Percentiles rank a stretch among this genome's conserved stretches.
phyloP scores from a whole-genome alignment of 2,113 vertebrate genomes.

The Neotragus pygmaeus region DNA sequence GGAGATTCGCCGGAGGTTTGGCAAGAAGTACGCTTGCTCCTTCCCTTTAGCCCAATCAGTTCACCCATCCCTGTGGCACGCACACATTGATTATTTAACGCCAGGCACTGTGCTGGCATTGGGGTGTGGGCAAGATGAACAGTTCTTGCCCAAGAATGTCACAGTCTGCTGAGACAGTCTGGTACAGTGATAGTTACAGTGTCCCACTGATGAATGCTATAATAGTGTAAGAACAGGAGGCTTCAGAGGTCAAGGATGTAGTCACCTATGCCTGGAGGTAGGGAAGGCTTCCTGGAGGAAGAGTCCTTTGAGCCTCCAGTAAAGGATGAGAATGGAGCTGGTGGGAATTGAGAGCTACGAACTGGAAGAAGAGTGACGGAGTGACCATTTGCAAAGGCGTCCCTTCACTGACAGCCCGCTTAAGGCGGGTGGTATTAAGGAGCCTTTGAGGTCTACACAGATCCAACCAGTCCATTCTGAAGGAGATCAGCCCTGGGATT shows the following conservation, averaged over 20 bases:
- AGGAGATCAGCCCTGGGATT: too few species aligned
- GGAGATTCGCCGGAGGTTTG: conserved; percentile 68
- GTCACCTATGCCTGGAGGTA: not conserved
- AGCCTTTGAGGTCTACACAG: not conserved
- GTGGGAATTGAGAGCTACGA: not conserved
- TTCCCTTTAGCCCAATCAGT: not conserved
- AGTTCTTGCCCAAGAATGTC: not conserved
- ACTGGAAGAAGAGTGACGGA: too few species aligned
- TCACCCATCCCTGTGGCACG: not conserved
- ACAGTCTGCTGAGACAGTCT: not conserved
- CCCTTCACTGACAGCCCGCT: not conserved
- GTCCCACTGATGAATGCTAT: not conserved
- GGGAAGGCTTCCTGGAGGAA: not conserved
- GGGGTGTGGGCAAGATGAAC: not conserved
- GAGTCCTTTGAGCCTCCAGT: not conserved
- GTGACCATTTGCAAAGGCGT: not conserved
- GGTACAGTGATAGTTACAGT: not conserved
- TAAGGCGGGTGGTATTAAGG: not conserved
- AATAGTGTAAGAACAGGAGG: not conserved
- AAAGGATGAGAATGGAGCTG: not conserved
- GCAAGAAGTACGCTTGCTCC: conserved; percentile 61
- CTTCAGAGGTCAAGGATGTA: not conserved
- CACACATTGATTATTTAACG: not conserved
- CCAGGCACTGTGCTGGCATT: not conserved
- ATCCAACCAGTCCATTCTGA: too few species aligned